Percentiles rank a stretch among this genome's conserved stretches.
phyloP scores from a whole-genome alignment of 2,888 invertebrate species.

The Cantharis rustica region DNA sequence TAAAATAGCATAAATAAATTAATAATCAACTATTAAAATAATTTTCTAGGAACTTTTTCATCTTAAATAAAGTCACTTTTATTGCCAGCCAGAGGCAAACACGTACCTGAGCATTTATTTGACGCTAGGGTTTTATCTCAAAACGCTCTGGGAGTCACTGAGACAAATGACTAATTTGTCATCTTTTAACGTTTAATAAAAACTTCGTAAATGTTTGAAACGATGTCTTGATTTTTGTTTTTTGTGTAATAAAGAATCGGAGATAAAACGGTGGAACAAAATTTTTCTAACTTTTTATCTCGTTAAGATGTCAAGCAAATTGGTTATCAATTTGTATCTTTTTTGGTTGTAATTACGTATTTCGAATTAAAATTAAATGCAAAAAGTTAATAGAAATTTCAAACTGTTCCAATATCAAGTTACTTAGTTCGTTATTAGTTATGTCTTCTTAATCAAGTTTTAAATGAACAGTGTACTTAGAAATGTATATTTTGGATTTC shows the following conservation, averaged over 20 bases:
- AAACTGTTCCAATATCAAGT: background rate
- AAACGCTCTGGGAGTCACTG: slow-evolving; percentile 38
- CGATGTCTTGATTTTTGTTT: slow-evolving; percentile 25
- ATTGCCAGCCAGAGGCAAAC: slow-evolving; percentile 42
- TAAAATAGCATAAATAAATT: slow-evolving; percentile 3
- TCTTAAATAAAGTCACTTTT: slow-evolving; percentile 31
- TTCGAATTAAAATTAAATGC: background rate
- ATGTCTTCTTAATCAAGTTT: slow-evolving; percentile 21
- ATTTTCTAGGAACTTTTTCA: slow-evolving; percentile 14
- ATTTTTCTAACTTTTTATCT: background rate
- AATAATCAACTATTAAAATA: slow-evolving; percentile 9
- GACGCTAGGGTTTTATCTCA: slow-evolving; percentile 46
- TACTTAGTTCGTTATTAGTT: slow-evolving; percentile 1
- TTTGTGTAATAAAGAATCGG: slow-evolving; percentile 13
- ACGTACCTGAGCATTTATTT: slow-evolving; percentile 48
- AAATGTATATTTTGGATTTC: slow-evolving; percentile 30
- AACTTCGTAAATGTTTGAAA: slow-evolving; percentile 36
- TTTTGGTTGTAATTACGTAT: background rate
- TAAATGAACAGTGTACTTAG: slow-evolving; percentile 12
- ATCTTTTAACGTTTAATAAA: slow-evolving; percentile 38
- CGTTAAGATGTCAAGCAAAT: background rate
- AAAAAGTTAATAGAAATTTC: background rate
- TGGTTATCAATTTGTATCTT: background rate
- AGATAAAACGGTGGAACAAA: background rate
- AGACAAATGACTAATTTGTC: slow-evolving; percentile 43